Percentiles rank a stretch among this genome's conserved stretches.
phyloP scores from a whole-genome alignment of 1,140 invertebrate genomes.

The Drosophila varians region DNA sequence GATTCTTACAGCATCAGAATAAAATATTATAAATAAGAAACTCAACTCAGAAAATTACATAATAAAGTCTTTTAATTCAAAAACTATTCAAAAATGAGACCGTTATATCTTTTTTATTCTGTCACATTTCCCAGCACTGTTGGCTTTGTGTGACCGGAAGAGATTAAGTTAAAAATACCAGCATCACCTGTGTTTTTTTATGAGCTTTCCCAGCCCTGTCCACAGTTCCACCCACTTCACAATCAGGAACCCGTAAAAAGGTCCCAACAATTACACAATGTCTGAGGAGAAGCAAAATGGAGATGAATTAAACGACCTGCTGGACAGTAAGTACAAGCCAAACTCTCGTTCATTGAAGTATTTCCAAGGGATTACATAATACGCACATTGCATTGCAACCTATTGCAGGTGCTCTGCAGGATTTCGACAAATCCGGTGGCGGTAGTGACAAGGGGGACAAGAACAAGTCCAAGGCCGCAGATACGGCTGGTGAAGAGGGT shows the following conservation, averaged over 20 bases:
- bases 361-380: conserved; percentile 44
- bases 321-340: conserved; percentile 24
- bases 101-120: too few relatives aligned
- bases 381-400: conserved; percentile 1
- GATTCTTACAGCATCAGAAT: too few relatives aligned
- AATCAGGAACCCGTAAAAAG: neutral
- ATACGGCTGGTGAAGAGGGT: conserved; percentile 16
- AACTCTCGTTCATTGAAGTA: too few relatives aligned
- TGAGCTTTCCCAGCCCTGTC: too few relatives aligned
- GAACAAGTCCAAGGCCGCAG: conserved; percentile 14
- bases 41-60: too few relatives aligned
- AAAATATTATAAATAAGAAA: too few relatives aligned
- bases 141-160: neutral
- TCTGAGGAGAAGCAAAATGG: conserved; percentile 70
- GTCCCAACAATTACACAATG: conserved; percentile 55
- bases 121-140: neutral
- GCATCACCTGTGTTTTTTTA: too few relatives aligned
- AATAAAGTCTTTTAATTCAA: too few relatives aligned
- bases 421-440: conserved; percentile 83
- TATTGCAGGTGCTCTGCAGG: conserved; percentile 84
- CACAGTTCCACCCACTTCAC: neutral
- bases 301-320: conserved; percentile 45
- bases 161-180: too few relatives aligned
- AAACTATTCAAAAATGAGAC: too few relatives aligned
- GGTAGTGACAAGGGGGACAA: conserved; percentile 46